Evolutionary conservation across 2,113 vertebrate species (phyloP), one percentile per base, ranked within the genome.

Genomic region (Saccopteryx bilineata): DNA sequence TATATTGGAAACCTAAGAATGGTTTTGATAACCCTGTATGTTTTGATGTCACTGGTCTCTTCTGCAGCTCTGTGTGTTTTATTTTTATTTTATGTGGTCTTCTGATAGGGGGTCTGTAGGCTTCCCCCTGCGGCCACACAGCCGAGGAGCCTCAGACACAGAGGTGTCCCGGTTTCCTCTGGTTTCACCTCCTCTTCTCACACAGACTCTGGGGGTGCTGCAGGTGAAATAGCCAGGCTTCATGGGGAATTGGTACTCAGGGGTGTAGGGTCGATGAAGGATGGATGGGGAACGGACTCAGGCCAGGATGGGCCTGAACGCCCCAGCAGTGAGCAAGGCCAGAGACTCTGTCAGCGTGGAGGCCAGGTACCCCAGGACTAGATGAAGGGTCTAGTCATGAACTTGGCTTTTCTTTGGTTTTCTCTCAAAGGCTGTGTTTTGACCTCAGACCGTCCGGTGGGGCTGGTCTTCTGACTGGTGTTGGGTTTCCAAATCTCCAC

Each of bases 391-490:
- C 54, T 9, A 3, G 52, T 19, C 56, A 2, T 5, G 19, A 26
- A 15, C 63, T 19, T 31, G 28, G 60, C 4, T 24, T 68, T 86
- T 2, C 39, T 39, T 52, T 13, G 28, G 28, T 31, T 31, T 74
- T 72, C 28, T 26, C 28, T 61, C 21, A 17, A 28, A 65, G 24
- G 24, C 23, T 28, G 9, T 9, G 0, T 48, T 68, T 78, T 4
- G 9, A n/a, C 28, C n/a, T 6, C 3, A 21, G 63, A 54, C 11
- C 33, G 5, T 33, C 6, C 0, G 0, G 12, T 0, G 21, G 26
- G 23, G 46, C 52, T 17, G 39, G 7, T 26, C 46, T 81, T 71
- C 1, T 2, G 80, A 56, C 82, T 17, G 9, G 1, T 50, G 19
- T n/a, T 39, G 24, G 24, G 18, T 72, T 90, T 75, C 74, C 54